Percentiles rank a stretch among this genome's conserved stretches.
Conservation (phyloP, 2,113 vertebrate species). For the Stegastes partitus region DNA sequence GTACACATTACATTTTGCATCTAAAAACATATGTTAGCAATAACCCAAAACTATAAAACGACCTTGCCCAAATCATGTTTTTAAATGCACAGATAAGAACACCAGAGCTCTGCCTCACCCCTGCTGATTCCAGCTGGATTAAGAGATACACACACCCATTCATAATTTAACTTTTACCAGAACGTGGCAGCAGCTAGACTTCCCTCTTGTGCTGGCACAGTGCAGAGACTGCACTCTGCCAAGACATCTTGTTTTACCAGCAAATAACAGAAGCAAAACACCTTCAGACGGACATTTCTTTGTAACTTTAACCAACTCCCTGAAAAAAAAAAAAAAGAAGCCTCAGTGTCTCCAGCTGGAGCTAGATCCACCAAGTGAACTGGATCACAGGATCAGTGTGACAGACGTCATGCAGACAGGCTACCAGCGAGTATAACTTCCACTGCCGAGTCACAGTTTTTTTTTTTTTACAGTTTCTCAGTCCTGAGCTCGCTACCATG, state of each 20-base stretch:
- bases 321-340: conserved; percentile 15
- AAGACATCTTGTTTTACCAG: conserved; percentile 39
- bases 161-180: not conserved
- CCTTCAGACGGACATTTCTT: conserved; percentile 22
- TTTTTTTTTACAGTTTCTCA: conserved; percentile 3
- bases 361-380: conserved; percentile 18
- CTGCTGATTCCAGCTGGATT: conserved; percentile 17
- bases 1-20: not conserved
- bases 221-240: conserved; percentile 9
- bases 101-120: not conserved
- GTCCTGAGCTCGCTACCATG: conserved; percentile 47
- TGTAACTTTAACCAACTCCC: conserved; percentile 25
- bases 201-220: conserved; percentile 8
- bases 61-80: no score
- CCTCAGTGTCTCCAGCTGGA: conserved; percentile 29
- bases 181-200: conserved; percentile 1
- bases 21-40: no score
- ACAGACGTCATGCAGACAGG: conserved; percentile 24
- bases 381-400: conserved; percentile 30
- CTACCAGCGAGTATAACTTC: conserved; percentile 4
- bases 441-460: conserved; percentile 14
- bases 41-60: no score
- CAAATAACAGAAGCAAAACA: conserved; percentile 26
- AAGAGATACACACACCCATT: not conserved
- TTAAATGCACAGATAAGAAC: not conserved